Evolutionary conservation across 1,140 invertebrate genomes (phyloP), one percentile per base, ranked within the genome.

Genomic region (Solenopsis invicta): DNA sequence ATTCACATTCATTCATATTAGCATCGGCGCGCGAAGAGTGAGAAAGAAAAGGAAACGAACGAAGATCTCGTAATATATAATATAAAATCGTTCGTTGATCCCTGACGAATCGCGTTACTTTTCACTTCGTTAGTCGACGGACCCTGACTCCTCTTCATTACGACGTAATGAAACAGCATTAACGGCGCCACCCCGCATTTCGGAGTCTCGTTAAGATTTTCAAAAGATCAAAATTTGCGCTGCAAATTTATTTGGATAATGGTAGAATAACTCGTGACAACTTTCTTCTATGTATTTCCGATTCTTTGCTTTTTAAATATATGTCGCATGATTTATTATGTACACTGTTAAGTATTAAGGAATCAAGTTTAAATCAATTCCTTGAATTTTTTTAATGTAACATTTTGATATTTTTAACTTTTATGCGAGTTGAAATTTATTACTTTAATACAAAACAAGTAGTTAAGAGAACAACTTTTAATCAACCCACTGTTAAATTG

Each of bases 81-180:
- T 52, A 80, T 52, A 37, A 67, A 48, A 67, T 67, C 18, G 29
- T n/a, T 34, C 12, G 50, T 67, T 66, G n/a, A 45, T 56, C 61
- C 62, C 29, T 61, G 21, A 76, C 21, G 4, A 72, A 37, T 45
- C 66, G 37, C 66, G 8, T 50, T 78, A 78, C 18, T 37, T 80
- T 9, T 37, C 24, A 50, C 61, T 5, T 66, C 12, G 45, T 66
- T 64, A 29, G 12, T 66, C 61, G 45, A 45, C 61, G 29, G 13
- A 34, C 12, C 29, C 34, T 41, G 41, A 61, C 5, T 16, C 5
- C 5, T 16, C 18, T 77, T 48, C 21, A 66, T 48, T 78, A 64
- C 21, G 21, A 45, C 21, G 4, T 75, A 75, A 75, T 75, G 34
- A 64, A 66, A 78, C 13, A 29, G n/a, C 12, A 16, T 75, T 69